A percentile compares a stretch with the other conserved stretches of the same genome.
Evolutionary conservation across 2,113 vertebrate species (phyloP).

Genomic region (Sminthopsis crassicaudata): DNA sequence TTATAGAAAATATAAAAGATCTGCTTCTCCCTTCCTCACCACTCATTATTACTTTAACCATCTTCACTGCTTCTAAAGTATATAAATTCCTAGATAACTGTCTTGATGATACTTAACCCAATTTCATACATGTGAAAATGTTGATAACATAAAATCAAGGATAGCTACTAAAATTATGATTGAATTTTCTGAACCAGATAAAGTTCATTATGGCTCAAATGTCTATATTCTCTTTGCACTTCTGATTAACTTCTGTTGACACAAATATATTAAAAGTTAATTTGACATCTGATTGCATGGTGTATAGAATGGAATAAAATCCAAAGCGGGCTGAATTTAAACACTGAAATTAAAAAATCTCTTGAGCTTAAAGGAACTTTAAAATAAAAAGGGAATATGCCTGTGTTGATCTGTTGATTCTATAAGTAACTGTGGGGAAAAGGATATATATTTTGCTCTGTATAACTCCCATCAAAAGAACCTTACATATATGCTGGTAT

Average conservation of each 20-base stretch:
- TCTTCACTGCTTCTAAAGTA: no score
- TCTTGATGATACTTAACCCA: no score
- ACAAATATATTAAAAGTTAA: not conserved
- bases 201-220: not conserved
- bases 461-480: not conserved
- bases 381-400: not conserved
- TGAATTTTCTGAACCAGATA: no score
- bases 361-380: not conserved
- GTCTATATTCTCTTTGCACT: not conserved
- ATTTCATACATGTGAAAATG: no score
- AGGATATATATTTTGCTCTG: not conserved
- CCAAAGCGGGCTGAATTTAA: not conserved
- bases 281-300: not conserved
- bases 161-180: no score
- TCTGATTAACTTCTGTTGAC: not conserved
- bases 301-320: not conserved
- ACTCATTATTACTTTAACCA: no score
- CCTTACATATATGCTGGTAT: not conserved
- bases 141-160: no score
- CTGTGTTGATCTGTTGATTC: not conserved
- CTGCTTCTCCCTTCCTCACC: no score
- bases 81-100: no score
- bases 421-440: not conserved
- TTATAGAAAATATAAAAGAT: no score
- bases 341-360: not conserved